Evolutionary conservation across 2,797 vertebrate species (phyloP), one percentile per base, ranked within the genome.

Genomic region (Urophycis tenuis): DNA sequence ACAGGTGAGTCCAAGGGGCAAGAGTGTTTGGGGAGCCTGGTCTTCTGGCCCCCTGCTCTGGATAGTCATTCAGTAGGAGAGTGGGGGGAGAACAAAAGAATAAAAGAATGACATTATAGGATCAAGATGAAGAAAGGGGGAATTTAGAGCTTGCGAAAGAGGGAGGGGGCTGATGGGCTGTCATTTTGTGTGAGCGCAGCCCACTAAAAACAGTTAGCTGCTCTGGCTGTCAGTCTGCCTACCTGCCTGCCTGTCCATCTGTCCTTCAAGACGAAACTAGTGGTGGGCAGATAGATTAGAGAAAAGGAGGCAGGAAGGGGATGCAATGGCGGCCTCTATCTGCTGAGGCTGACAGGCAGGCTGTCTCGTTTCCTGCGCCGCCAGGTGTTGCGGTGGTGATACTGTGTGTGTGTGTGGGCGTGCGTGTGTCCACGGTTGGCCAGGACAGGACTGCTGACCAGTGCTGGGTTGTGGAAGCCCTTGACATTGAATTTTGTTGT

Each of bases 281-380:
- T 78, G 80, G 75, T 74, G 80, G 34, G 75, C 83, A 79, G 82
- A 81, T 82, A 78, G 75, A 83, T 83, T 81, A 77, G 69, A 74
- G 77, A 72, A 25, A 71, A 80, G 79, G 72, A 73, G 74, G 72
- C 76, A 15, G 53, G 75, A 36, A 33, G 17, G 72, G 74, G 77
- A 82, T 76, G 87, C 82, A 72, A 81, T 70, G 77, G 83, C 77
- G 87, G 83, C 72, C 84, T 90, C 92, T 92, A 98, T 96, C 97
- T 96, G 94, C 96, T 99, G 89, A 97, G 95, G 88, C 96, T 97
- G 81, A 96, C 95, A 0, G 96, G 96, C 64, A 97, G 94, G 90
- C 91, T 96, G 91, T 98, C 97, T 90, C 96, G 93, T 89, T 98
- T 99, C 86, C 95, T 94, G 88, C 95, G 95, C 31, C 96, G 92